Conservation (phyloP, 2,888 invertebrate genomes). For the Synergus umbraculus region DNA sequence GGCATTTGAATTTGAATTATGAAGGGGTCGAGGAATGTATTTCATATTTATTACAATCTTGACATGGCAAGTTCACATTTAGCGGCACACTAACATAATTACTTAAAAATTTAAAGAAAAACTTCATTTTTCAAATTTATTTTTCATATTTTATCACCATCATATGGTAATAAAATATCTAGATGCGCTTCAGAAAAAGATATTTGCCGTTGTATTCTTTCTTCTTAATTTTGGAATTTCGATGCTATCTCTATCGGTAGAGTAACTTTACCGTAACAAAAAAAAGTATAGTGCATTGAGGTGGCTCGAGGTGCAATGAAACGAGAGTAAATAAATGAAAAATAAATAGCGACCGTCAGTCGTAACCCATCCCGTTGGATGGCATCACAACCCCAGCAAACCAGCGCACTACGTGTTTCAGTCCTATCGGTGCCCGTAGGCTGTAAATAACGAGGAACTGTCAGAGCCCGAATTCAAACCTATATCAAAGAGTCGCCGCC, state of each 20-base stretch:
- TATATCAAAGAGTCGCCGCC: slow-evolving; percentile 41
- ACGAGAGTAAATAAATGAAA: slow-evolving; percentile 40
- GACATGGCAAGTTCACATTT: neutral
- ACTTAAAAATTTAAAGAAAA: too few species aligned
- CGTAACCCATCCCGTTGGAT: slow-evolving; percentile 4
- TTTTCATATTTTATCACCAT: neutral
- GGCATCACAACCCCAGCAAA: slow-evolving; percentile 14
- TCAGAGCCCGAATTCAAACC: slow-evolving; percentile 42
- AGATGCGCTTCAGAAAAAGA: neutral
- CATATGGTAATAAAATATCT: neutral
- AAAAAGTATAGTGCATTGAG: slow-evolving; percentile 6
- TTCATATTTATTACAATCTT: neutral
- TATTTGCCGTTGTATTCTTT: neutral
- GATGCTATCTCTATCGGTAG: neutral
- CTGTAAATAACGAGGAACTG: slow-evolving; percentile 42
- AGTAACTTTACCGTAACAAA: neutral
- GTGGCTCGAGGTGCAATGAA: slow-evolving; percentile 15
- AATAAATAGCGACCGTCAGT: slow-evolving; percentile 28
- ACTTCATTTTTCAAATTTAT: neutral
- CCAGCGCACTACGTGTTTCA: slow-evolving; percentile 23
- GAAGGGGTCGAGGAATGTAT: neutral
- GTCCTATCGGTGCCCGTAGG: slow-evolving; percentile 39
- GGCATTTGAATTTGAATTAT: slow-evolving; percentile 19
- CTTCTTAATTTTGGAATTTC: neutral
- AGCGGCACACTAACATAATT: too few species aligned